Conservation (phyloP, 2,888 invertebrate genomes). For the Brachypalpus laphriformis region DNA sequence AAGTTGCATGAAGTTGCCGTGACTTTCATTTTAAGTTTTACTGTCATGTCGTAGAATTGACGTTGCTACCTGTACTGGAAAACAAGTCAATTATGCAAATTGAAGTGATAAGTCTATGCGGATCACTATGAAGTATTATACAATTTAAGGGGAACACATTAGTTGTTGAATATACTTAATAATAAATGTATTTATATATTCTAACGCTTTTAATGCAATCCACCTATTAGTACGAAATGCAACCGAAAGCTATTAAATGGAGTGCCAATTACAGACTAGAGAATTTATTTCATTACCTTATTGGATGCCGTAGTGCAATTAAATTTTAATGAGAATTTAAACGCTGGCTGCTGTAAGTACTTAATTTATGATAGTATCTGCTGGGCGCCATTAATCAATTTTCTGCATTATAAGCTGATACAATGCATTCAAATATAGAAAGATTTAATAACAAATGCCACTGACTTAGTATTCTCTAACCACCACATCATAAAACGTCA, state of each 20-base stretch:
- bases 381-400: too few relatives aligned
- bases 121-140: not conserved
- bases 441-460: too few relatives aligned
- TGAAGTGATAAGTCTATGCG: not conserved
- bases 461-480: too few relatives aligned
- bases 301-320: not conserved
- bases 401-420: too few relatives aligned
- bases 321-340: not conserved
- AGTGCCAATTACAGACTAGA: not conserved
- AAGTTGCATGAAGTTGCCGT: slow-evolving; percentile 34
- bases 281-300: not conserved
- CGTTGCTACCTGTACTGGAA: not conserved
- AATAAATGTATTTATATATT: too few relatives aligned
- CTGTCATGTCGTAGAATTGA: too few relatives aligned
- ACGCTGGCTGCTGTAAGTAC: not conserved
- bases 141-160: too few relatives aligned
- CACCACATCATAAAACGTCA: too few relatives aligned
- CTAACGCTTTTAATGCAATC: too few relatives aligned
- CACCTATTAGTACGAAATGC: too few relatives aligned
- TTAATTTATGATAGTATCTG: not conserved
- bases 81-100: slow-evolving; percentile 48
- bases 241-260: not conserved
- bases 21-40: slow-evolving; percentile 38
- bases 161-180: not conserved
- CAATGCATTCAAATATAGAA: too few relatives aligned